Evolutionary conservation across 1,140 invertebrate genomes (phyloP), one percentile per base, ranked within the genome.

Genomic region (Metaphire vulgaris): DNA sequence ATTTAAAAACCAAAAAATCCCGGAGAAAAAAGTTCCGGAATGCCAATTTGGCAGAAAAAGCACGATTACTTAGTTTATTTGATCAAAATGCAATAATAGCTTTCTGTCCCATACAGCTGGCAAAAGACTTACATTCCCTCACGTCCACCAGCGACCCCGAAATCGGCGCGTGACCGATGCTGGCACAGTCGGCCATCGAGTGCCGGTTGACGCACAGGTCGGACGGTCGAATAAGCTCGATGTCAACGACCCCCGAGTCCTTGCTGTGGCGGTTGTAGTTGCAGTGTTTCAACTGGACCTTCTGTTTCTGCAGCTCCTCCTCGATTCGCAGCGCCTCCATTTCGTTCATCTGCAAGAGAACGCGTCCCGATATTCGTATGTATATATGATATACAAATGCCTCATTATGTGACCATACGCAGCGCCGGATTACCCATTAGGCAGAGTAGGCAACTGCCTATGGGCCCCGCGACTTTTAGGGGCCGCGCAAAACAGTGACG

Each of bases 111-210:
- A 29, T 30, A 71, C 69, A 32, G 31, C 69, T 0, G 69, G 69
- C 69, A 71, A 31, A n/a, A 33, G 33, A 79, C 91, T 91, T 88
- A 95, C 93, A 93, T 89, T 95, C 94, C 83, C 94, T 93, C 81
- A 97, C 95, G 84, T 98, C 95, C 79, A 97, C 89, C 34, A 97
- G 89, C 34, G 95, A 97, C 87, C 97, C 97, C 87, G 93, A 95
- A 33, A 97, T 89, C 69, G 94, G 92, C 75, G 91, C 92, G 81
- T 92, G 88, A 87, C 93, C 95, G 80, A 92, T 87, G 82, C 77
- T 66, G 30, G 81, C 81, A 81, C 83, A 85, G 79, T 86, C 85
- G 77, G 85, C 83, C 67, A 84, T 84, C 75, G 85, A 90, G 89
- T 78, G 88, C 85, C 81, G 90, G 82, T 84, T 87, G 82, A 77